These are phyloP conservation scores for Manacus vitellinus DNA, from an alignment of 2,113 vertebrate species.

Conservation along the genomic window DNA sequence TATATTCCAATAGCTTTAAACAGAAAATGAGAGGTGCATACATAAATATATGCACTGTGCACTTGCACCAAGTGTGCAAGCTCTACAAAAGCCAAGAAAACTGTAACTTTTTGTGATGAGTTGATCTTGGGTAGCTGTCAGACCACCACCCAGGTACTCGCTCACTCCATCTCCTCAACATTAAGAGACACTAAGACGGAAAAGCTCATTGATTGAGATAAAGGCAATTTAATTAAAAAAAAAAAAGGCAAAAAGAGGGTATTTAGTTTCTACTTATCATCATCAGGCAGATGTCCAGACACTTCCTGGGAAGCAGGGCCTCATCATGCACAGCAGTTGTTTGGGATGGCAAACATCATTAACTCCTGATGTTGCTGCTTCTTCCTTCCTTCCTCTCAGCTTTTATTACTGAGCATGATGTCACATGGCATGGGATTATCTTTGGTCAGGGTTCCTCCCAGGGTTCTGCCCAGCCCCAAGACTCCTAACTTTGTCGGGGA, in stretches of 20 bases:
- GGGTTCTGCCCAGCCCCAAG: background rate
- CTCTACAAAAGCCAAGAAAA: background rate
- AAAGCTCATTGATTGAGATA: background rate
- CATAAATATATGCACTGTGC: background rate
- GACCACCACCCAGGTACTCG: accelerated
- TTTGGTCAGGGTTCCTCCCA: background rate
- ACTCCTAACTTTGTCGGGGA: accelerated
- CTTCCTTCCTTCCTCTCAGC: background rate
- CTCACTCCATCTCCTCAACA: background rate
- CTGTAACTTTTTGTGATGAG: background rate
- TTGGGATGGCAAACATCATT: background rate
- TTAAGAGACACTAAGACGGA: background rate
- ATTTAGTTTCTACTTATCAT: background rate
- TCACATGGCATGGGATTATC: background rate
- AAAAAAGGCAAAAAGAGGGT: background rate
- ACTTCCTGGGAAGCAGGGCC: background rate
- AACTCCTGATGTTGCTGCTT: background rate
- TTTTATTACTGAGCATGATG: background rate
- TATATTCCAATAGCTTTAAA: background rate
- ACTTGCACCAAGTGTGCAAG: accelerated
- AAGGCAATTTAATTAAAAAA: background rate
- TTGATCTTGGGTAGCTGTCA: background rate
- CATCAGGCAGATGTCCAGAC: background rate
- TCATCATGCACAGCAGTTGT: accelerated
- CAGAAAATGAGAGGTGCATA: background rate